Evolutionary conservation across 2,888 invertebrate species (phyloP).

Genomic region (Xanthia togata): DNA sequence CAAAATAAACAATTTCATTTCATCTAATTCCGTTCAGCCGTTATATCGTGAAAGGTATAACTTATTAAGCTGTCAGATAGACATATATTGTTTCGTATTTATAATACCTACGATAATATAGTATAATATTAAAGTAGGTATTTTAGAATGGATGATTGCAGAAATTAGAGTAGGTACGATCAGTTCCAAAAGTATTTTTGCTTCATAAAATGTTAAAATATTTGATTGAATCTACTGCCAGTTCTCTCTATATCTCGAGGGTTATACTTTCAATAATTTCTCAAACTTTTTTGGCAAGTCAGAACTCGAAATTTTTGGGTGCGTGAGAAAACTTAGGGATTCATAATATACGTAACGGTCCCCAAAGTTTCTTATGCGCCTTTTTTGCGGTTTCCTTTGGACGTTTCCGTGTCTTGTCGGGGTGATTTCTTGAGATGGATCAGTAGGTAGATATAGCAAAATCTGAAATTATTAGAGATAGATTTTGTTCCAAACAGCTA

Average conservation of each 20-base stretch:
- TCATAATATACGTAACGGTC: neutral
- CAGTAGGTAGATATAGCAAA: neutral
- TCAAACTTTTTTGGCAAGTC: constrained; percentile 1
- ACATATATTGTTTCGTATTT: too few relatives aligned
- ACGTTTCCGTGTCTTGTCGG: neutral
- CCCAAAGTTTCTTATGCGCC: neutral
- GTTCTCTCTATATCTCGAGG: neutral
- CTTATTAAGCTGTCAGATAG: too few relatives aligned
- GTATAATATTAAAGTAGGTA: too few relatives aligned
- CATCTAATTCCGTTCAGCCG: too few relatives aligned
- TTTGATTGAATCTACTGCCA: neutral
- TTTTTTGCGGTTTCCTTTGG: neutral
- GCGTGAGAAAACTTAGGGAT: neutral
- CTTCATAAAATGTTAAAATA: neutral
- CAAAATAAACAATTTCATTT: too few relatives aligned
- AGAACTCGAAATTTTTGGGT: constrained; percentile 13
- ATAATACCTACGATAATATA: too few relatives aligned
- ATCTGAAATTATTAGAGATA: neutral
- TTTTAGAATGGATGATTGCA: neutral
- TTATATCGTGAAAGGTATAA: too few relatives aligned
- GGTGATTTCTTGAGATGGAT: neutral
- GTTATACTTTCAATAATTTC: constrained; percentile 8
- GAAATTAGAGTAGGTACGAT: neutral
- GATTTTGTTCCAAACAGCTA: neutral
- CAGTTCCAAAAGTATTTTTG: neutral